Evolutionary conservation across 2,888 invertebrate species (phyloP).

Genomic region (Silvanus unidentatus): DNA sequence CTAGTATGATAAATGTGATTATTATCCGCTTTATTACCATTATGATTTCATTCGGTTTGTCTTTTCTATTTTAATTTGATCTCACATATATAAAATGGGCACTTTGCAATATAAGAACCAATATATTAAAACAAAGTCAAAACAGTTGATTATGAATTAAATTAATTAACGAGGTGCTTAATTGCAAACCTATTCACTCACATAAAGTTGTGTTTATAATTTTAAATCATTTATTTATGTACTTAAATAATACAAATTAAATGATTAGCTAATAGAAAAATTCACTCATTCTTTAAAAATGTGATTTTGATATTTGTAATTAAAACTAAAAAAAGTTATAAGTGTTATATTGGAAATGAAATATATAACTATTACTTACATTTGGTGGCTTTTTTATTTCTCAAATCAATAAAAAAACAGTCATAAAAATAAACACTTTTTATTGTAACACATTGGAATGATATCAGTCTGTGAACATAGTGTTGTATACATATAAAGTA

Average conservation of each 20-base stretch:
- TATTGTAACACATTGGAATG: constrained; percentile 2
- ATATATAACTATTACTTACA: background rate
- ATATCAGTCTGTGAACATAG: background rate
- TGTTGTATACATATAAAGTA: background rate
- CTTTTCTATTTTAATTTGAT: constrained; percentile 7
- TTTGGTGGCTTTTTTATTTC: background rate
- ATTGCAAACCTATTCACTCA: constrained; percentile 7
- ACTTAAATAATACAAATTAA: background rate
- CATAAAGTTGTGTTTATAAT: background rate
- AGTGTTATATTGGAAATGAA: constrained; percentile 11
- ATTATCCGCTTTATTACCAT: constrained; percentile 1
- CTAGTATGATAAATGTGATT: constrained; percentile 9
- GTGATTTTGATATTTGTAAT: constrained; percentile 16
- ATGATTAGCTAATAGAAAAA: constrained; percentile 1
- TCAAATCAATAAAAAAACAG: background rate
- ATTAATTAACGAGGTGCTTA: background rate
- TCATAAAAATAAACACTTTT: background rate
- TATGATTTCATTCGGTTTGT: background rate
- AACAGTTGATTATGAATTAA: too few relatives aligned
- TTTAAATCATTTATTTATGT: background rate
- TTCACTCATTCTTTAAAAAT: constrained; percentile 10
- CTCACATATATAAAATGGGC: constrained; percentile 7
- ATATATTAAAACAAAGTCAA: too few relatives aligned
- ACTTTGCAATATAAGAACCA: constrained; percentile 7
- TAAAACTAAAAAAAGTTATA: constrained; percentile 13